Base-by-base conservation (phyloP, 2,888 invertebrate genomes). In the Hemicrepidius hirtus region DNA sequence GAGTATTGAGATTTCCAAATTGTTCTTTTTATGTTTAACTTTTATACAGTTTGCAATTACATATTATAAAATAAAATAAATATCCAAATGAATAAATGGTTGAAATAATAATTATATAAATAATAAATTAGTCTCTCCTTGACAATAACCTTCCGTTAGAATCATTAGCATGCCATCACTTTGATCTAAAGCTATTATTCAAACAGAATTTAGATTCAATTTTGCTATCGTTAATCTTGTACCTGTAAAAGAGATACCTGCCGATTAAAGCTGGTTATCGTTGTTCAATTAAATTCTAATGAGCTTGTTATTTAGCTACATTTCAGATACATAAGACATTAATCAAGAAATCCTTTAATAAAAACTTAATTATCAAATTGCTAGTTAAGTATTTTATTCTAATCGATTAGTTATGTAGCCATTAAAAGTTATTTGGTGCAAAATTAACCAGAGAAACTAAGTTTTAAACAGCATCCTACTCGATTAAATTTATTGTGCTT, bases 181-280 rank as follows among this genome's bases (percentile, higher is more conserved):
- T 40, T 13, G n/a, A 40, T 40, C 40, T 12, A 37, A 37, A 37
- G n/a, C 10, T 6, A 37, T 37, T 37, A 37, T 37, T 12, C n/a
- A 37, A 37, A 37, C 37, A 37, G n/a, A 32, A 32, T 37, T 40
- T n/a, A 40, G n/a, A 40, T 40, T 40, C n/a, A 40, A 40, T 40
- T n/a, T n/a, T 4, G 40, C 4, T 40, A 40, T 40, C 40, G 40
- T 40, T 40, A 40, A 40, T 40, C 40, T 40, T 40, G 24, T 24
- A 24, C 5, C 24, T 5, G 24, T 12, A 40, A 40, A 40, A 40
- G 40, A 40, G 12, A 40, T 40, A 40, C 13, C 40, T 40, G 4
- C 3, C 4, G n/a, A 40, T 40, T 13, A 40, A 40, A 40, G 40
- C 37, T 1, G 13, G 40, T 13, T 40, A 40, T 40, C 40, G n/a